Evolutionary conservation across 2,797 vertebrate species (phyloP), one percentile per base, ranked within the genome.

Genomic region (Sciurus vulgaris): DNA sequence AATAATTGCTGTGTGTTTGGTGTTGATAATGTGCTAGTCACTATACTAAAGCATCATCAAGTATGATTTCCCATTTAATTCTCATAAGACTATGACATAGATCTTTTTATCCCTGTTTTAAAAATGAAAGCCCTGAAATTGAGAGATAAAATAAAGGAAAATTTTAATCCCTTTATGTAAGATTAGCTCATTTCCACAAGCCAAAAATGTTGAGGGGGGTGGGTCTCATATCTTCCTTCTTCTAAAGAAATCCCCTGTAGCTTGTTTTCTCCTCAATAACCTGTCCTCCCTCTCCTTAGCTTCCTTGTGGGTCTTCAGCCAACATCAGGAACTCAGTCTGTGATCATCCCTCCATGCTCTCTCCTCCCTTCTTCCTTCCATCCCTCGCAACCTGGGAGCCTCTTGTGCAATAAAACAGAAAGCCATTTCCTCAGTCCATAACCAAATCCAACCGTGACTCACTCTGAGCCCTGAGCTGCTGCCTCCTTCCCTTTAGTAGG

Each of bases 41-140:
- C 47, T 30, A 9, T 24, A 3, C 65, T 72, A 44, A 81, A 81
- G 15, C 38, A 54, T 77, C 56, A 82, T 33, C 73, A 22, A 72
- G 4, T 67, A 24, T 61, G 35, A 78, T 82, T 92, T 93, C 63
- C 70, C 76, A 65, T 22, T 89, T 83, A 95, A 84, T 86, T 69
- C 33, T 79, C 79, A 76, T 38, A 89, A 91, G 33, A 33, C 47
- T n/a, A 12, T 15, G 8, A 69, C 47, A 87, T 28, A 35, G 26
- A 86, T 86, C 54, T 91, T 69, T 59, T 76, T 28, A 94, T 61
- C 73, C 35, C 63, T 54, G 2, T 41, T 95, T 94, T 89, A 92
- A 92, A 79, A 44, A 61, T 63, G 65, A 95, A 82, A 94, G 82
- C 77, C 49, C 28, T 72, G 90, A 83, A 30, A 30, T 7, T 79